Evolutionary conservation across 2,113 vertebrate genomes (phyloP).

Genomic region (Nyctereutes procyonoides): DNA sequence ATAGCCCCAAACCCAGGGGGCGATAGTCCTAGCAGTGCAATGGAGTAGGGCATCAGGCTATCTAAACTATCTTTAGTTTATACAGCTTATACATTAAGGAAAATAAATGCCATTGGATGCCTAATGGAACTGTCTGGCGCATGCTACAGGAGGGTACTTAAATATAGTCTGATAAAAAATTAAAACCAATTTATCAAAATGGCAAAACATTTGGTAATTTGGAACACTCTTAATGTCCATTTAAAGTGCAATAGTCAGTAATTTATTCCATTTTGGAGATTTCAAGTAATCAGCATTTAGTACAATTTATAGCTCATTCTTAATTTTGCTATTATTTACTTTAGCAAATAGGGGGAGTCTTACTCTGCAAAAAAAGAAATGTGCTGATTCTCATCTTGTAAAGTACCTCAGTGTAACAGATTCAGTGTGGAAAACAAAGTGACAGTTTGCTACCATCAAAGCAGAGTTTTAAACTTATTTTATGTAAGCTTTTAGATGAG

Average conservation of each 20-base stretch:
- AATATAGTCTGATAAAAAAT: slow-evolving; percentile 82
- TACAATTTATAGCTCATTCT: slow-evolving; percentile 75
- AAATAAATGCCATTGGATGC: slow-evolving; percentile 74
- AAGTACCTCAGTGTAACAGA: not conserved
- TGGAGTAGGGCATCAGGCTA: not conserved
- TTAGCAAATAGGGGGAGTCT: slow-evolving; percentile 58
- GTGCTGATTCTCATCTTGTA: slow-evolving; percentile 50
- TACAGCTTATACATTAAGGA: slow-evolving; percentile 67
- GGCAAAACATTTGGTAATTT: slow-evolving; percentile 78
- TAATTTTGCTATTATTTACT: slow-evolving; percentile 78
- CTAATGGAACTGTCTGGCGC: slow-evolving; percentile 76
- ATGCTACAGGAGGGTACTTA: slow-evolving; percentile 60
- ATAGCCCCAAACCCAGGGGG: not conserved
- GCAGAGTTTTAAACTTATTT: slow-evolving; percentile 16
- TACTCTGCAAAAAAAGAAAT: slow-evolving; percentile 58
- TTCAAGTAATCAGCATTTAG: slow-evolving; percentile 77
- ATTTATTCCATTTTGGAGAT: slow-evolving; percentile 79
- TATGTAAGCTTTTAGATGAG: not conserved
- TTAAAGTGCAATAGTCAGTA: slow-evolving; percentile 77
- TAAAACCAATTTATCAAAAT: slow-evolving; percentile 83
- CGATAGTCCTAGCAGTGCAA: not conserved
- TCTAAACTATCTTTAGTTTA: slow-evolving; percentile 58
- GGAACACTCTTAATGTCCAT: slow-evolving; percentile 69
- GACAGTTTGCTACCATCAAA: not conserved
- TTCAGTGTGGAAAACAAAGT: slow-evolving; percentile 36